Evolutionary conservation across 2,888 invertebrate species (phyloP), one percentile per base, ranked within the genome.

Genomic region (Tholera decimalis): DNA sequence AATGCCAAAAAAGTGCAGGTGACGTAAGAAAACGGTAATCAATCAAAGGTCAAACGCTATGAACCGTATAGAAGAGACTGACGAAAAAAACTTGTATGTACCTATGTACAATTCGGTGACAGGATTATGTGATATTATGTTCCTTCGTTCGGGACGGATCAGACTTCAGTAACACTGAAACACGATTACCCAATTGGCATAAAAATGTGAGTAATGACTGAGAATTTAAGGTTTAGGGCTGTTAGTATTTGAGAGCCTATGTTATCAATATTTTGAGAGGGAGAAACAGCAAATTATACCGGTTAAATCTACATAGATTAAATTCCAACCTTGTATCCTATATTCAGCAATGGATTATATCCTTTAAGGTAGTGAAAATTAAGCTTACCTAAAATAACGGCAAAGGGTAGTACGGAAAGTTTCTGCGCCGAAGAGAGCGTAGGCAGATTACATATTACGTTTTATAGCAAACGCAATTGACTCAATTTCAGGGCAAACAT

Each of bases 31-130:
- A 55, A 58, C 60, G 30, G 53, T 69, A 51, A 47, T 39, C 41
- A 76, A 68, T 50, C 35, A 68, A 57, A 57, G 77, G 63, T 63
- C 49, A 57, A 39, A 61, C 8, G 43, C 47, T 56, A 28, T 39
- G 77, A 71, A 58, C 54, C 54, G 24, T 43, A 8, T 24, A 37
- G 18, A 53, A 37, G 28, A 47, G 35, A 15, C 24, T 43, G 28
- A 26, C 9, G 30, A 35, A 49, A 56, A 56, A 57, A 33, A 46
- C 46, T 8, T 47, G 46, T 46, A 46, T 57, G 33, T 54, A 54
- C 44, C 39, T 46, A 46, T 57, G 33, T 54, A 54, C 44, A 55
- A 62, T 26, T 57, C 28, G 22, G 24, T 43, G 37, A 58, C 64
- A 28, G 33, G 51, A 51, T 73, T 56, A 64, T 28, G 43, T 46